A percentile compares a stretch with the other conserved stretches of the same genome.
phyloP scores from a whole-genome alignment of 2,888 invertebrate genomes.

The Drosophila mulleri region DNA sequence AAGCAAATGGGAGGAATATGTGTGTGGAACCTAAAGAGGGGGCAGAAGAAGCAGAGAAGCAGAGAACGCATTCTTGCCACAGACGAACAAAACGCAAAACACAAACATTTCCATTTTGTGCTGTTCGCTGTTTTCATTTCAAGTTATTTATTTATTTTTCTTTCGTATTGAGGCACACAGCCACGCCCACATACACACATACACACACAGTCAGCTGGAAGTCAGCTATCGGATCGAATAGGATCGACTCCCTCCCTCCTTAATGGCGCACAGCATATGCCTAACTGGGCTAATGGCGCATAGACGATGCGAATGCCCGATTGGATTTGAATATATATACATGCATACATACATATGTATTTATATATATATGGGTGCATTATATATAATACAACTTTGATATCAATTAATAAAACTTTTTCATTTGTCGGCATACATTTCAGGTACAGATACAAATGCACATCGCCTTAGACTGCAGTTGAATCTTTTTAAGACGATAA shows the following conservation, averaged over 20 bases:
- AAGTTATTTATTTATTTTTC: constrained; percentile 50
- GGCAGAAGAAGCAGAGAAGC: background rate
- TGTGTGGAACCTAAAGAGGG: constrained; percentile 6
- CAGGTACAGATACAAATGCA: too few species aligned
- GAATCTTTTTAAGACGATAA: background rate
- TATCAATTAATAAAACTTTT: too few species aligned
- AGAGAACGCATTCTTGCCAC: constrained; percentile 63
- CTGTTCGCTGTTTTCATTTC: constrained; percentile 31
- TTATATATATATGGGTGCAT: background rate
- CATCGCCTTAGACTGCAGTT: too few species aligned
- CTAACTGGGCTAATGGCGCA: constrained; percentile 55
- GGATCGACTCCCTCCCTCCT: constrained; percentile 11
- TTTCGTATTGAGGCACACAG: constrained; percentile 41
- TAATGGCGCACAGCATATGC: constrained; percentile 21
- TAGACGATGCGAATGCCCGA: constrained; percentile 41
- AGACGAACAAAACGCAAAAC: constrained; percentile 57
- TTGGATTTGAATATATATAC: constrained; percentile 3
- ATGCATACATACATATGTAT: background rate
- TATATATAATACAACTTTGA: background rate
- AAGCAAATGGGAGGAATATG: constrained; percentile 19
- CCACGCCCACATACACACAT: constrained; percentile 3
- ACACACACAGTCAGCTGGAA: constrained; percentile 19
- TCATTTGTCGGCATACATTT: too few species aligned
- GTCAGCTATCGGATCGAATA: constrained; percentile 32
- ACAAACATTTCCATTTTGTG: constrained; percentile 65